Evolutionary conservation across 2,113 vertebrate species (phyloP).

Genomic region (Sphaerodactylus townsendi): DNA sequence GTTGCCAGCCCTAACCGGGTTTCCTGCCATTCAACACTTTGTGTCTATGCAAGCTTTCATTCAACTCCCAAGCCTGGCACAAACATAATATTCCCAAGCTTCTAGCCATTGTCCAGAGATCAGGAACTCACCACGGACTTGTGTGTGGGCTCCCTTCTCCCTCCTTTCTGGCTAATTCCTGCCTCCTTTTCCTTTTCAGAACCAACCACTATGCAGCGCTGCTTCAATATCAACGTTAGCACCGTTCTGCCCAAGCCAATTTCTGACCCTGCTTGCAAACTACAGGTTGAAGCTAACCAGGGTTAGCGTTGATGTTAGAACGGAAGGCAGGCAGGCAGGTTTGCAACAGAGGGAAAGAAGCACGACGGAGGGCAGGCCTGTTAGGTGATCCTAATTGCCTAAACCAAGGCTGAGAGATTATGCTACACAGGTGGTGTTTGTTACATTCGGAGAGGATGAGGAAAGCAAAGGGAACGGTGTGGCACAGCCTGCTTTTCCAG

Average conservation of each 20-base stretch:
- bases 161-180: background rate
- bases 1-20: too few species aligned
- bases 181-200: background rate
- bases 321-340: too few species aligned
- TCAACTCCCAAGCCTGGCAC: background rate
- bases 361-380: background rate
- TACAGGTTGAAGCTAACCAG: background rate
- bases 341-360: too few species aligned
- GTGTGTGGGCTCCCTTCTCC: background rate
- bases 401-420: background rate
- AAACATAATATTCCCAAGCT: background rate
- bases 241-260: background rate
- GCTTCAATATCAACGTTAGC: background rate
- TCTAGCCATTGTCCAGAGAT: background rate
- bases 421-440: background rate
- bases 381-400: background rate
- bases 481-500: rapidly evolving
- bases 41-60: background rate
- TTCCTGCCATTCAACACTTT: background rate
- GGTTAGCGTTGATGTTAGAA: too few species aligned
- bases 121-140: background rate
- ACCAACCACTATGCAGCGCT: background rate
- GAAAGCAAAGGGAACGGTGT: background rate
- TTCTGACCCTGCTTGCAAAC: background rate
- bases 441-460: background rate